phyloP scores from a whole-genome alignment of 2,797 vertebrate species.

The Lutra lutra region DNA sequence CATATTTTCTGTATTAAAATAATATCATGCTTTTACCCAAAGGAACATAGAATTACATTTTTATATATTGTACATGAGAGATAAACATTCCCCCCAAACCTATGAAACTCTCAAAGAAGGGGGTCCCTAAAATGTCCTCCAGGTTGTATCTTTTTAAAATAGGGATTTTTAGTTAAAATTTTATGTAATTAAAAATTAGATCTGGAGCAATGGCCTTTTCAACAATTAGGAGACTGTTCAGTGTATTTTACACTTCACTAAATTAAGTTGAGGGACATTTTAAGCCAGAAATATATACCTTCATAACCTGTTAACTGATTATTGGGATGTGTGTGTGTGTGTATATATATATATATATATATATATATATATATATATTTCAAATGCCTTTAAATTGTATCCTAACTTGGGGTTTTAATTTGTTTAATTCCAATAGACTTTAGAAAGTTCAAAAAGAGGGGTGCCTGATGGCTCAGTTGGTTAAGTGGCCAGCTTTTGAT shows the following conservation, averaged over 20 bases:
- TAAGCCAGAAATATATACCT: constrained; percentile 66
- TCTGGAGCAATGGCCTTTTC: constrained; percentile 78
- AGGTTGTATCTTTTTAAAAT: not conserved
- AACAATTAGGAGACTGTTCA: constrained; percentile 71
- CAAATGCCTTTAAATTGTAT: constrained; percentile 70
- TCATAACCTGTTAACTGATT: constrained; percentile 53
- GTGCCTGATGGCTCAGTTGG: not conserved
- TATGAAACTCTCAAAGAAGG: not conserved
- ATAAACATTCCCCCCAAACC: not conserved
- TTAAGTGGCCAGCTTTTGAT: not conserved
- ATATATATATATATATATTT: too few species aligned
- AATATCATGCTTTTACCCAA: not conserved
- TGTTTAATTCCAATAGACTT: constrained; percentile 74
- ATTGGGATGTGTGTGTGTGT: not conserved
- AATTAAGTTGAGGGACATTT: constrained; percentile 71
- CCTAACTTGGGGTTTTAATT: constrained; percentile 81
- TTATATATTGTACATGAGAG: not conserved
- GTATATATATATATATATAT: too few species aligned
- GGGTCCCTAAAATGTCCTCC: constrained; percentile 13
- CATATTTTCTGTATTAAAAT: not conserved
- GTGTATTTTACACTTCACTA: constrained; percentile 71
- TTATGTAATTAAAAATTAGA: constrained; percentile 76
- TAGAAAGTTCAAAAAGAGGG: constrained; percentile 63
- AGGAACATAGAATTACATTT: not conserved
- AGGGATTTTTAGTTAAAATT: constrained; percentile 26